A percentile compares a stretch with the other conserved stretches of the same genome.
These are phyloP conservation scores for Leptinotarsa undecemlineata DNA, from an alignment of 1,140 invertebrate genomes.

Conservation along the genomic window DNA sequence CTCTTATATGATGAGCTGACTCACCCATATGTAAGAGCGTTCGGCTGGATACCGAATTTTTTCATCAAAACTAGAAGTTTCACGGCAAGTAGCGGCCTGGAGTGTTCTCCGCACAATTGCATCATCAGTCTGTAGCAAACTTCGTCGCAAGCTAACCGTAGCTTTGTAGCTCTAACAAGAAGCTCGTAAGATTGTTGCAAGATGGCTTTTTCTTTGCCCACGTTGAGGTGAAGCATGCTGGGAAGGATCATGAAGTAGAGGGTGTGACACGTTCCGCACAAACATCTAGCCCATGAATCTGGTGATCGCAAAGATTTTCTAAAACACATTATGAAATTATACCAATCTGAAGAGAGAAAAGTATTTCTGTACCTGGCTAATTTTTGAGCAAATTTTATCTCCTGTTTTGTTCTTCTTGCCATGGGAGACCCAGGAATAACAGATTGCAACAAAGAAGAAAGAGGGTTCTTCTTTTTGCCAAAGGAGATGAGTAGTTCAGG, in stretches of 20 bases:
- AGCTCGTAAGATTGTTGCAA: conserved; percentile 85
- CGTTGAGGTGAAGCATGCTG: conserved; percentile 67
- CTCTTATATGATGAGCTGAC: conserved; percentile 44
- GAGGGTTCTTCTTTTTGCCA: conserved; percentile 53
- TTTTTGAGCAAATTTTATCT: conserved; percentile 89
- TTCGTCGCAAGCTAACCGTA: conserved; percentile 87
- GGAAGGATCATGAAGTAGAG: conserved; percentile 97
- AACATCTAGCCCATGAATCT: conserved; percentile 89
- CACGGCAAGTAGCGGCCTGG: conserved; percentile 91
- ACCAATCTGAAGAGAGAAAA: conserved; percentile 7
- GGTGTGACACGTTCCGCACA: conserved; percentile 86
- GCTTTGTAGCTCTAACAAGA: conserved; percentile 81
- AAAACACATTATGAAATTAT: conserved; percentile 19
- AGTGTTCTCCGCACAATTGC: conserved; percentile 95
- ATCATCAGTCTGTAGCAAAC: conserved; percentile 98
- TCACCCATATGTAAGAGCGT: conserved; percentile 96
- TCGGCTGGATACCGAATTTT: conserved; percentile 89
- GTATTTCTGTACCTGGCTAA: conserved; percentile 63
- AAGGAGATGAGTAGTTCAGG: conserved; percentile 58
- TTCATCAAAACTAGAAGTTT: conserved; percentile 96
- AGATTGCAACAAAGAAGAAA: conserved; percentile 56
- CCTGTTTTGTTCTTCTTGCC: conserved; percentile 90
- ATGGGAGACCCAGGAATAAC: conserved; percentile 82
- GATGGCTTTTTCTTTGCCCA: conserved; percentile 74
- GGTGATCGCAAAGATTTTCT: conserved; percentile 60